Conservation (phyloP, 2,888 invertebrate genomes). For the Chymomyza amoena region DNA sequence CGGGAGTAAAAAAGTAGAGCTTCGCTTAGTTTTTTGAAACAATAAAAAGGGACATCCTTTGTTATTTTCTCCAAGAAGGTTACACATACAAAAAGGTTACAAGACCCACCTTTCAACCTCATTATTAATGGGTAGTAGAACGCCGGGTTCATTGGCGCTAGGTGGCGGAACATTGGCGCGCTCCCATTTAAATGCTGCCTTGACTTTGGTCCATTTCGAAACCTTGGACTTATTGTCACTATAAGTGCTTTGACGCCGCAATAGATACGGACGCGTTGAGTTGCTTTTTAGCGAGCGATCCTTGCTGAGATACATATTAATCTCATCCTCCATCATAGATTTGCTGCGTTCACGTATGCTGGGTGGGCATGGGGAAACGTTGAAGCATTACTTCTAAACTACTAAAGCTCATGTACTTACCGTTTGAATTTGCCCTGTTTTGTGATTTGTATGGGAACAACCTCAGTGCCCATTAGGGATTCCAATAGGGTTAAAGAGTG, state of each 20-base stretch:
- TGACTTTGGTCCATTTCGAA: conserved; percentile 94
- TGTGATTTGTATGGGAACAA: conserved; percentile 78
- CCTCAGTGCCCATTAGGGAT: conserved; percentile 82
- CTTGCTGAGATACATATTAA: conserved; percentile 68
- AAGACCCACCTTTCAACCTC: conserved; percentile 78
- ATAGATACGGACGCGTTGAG: conserved; percentile 54
- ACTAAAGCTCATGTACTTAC: conserved; percentile 38
- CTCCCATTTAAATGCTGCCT: conserved; percentile 93
- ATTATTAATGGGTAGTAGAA: conserved; percentile 79
- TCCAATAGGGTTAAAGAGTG: conserved; percentile 82
- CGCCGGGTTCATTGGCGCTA: conserved; percentile 75
- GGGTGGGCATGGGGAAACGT: conserved; percentile 4
- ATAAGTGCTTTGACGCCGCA: conserved; percentile 77
- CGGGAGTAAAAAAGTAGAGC: no score
- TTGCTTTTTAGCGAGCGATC: conserved; percentile 57
- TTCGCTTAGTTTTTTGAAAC: no score
- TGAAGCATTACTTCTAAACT: neutral
- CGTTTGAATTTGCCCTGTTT: conserved; percentile 80
- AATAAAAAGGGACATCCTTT: neutral
- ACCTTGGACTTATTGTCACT: conserved; percentile 78
- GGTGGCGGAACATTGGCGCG: conserved; percentile 82
- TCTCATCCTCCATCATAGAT: conserved; percentile 84
- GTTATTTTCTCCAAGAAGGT: neutral
- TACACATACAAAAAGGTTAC: neutral
- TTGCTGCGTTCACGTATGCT: conserved; percentile 83